Evolutionary conservation across 2,797 vertebrate species (phyloP), one percentile per base, ranked within the genome.

Genomic region (Dryobates pubescens): DNA sequence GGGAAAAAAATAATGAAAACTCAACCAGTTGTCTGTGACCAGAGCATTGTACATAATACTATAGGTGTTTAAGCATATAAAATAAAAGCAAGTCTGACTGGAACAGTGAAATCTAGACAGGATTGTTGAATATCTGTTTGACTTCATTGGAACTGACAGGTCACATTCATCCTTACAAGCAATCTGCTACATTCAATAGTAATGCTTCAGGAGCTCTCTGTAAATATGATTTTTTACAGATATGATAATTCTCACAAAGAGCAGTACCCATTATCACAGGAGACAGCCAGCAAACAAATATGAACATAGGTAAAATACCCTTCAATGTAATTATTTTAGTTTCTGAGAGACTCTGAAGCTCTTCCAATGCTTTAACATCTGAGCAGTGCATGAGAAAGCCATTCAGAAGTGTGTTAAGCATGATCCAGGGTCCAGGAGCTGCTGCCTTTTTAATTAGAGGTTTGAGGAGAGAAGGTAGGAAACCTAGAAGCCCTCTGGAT

Each of bases 121-220:
- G 29, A 82, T 32, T 53, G 7, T 27, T 94, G 38, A 73, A 43
- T 78, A 87, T 54, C 32, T 61, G 13, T 92, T 71, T 82, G 56
- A 56, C 45, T 86, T 82, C 30, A 73, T 75, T 95, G 78, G 89
- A 93, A 91, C 58, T 59, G 69, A 13, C 23, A 91, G 13, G 26
- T 54, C 47, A 51, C 32, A 65, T 90, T 81, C 17, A 51, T 77
- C 82, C 17, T 68, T 65, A n/a, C 11, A 74, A 32, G 51, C 30
- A 91, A 43, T 69, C 45, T 91, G n/a, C 29, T 88, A 22, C 1
- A 0, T 47, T 82, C 49, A 76, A 10, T 68, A 57, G 20, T 41
- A 59, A 26, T 68, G 14, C 69, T 83, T 90, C 51, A 65, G 56
- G 36, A 75, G 38, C 74, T 54, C 17, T 65, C 32, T 83, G 20